phyloP scores from a whole-genome alignment of 2,797 vertebrate genomes.

The Clamator glandarius region DNA sequence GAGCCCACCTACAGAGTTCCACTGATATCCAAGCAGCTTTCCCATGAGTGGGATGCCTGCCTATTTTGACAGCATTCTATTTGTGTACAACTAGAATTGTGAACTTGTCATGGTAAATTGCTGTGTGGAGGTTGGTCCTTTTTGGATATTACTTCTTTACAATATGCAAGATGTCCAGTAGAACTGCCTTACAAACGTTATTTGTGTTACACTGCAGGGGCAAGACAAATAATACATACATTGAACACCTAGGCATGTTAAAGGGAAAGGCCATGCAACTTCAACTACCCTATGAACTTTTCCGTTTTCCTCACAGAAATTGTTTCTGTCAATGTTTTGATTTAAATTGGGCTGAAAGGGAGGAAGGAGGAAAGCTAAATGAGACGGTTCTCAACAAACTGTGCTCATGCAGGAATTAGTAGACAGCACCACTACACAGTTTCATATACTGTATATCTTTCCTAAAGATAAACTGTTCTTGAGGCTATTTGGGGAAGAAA shows the following conservation, averaged over 20 bases:
- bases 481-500: background rate
- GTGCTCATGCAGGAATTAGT: slow-evolving; percentile 50
- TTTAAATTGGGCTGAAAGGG: slow-evolving; percentile 64
- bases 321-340: slow-evolving; percentile 70
- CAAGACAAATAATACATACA: slow-evolving; percentile 45
- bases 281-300: slow-evolving; percentile 5
- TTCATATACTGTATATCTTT: background rate
- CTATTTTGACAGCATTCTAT: background rate
- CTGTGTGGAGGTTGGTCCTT: background rate
- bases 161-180: background rate
- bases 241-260: background rate
- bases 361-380: slow-evolving; percentile 60
- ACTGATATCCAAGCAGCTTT: rapidly evolving
- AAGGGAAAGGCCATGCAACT: background rate
- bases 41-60: rapidly evolving
- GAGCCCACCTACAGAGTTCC: background rate
- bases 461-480: background rate
- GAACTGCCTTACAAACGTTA: background rate
- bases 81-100: background rate
- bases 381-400: slow-evolving; percentile 48
- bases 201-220: slow-evolving; percentile 15
- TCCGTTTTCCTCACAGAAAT: slow-evolving; percentile 69
- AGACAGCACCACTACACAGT: background rate
- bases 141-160: background rate
- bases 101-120: background rate